Conservation (phyloP, 1,140 invertebrate species). For the Polypedilum pembai region DNA sequence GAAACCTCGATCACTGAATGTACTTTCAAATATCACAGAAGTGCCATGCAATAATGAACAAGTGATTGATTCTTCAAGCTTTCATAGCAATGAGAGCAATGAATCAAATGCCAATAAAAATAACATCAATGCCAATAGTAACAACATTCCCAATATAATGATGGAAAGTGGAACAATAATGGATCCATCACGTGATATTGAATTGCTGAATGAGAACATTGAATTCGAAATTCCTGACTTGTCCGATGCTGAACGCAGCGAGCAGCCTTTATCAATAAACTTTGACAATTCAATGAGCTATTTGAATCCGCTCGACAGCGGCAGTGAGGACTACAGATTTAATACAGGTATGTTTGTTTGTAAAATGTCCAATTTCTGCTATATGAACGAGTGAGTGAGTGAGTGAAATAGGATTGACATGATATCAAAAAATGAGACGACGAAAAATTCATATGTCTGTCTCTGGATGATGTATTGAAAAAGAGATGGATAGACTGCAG, state of each 20-base stretch:
- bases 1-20: conserved; percentile 72
- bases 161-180: conserved; percentile 38
- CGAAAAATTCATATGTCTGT: no score
- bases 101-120: conserved; percentile 53
- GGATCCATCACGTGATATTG: conserved; percentile 56
- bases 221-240: conserved; percentile 64
- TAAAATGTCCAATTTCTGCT: no score
- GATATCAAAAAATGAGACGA: no score
- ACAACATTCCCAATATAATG: conserved; percentile 24
- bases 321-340: conserved; percentile 53
- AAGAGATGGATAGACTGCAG: no score
- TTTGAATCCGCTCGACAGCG: conserved; percentile 56
- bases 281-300: conserved; percentile 47
- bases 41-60: conserved; percentile 70
- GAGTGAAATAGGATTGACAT: no score
- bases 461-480: no score
- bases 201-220: conserved; percentile 60
- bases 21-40: conserved; percentile 84
- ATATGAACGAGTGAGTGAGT: no score
- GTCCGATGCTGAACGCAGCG: conserved; percentile 57
- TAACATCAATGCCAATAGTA: conserved; percentile 20
- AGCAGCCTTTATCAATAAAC: conserved; percentile 48
- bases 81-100: conserved; percentile 83
- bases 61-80: conserved; percentile 80
- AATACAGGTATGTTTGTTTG: conserved; percentile 46